These are phyloP conservation scores for Sarcophilus harrisii DNA, from an alignment of 2,797 vertebrate species.

Conservation along the genomic window DNA sequence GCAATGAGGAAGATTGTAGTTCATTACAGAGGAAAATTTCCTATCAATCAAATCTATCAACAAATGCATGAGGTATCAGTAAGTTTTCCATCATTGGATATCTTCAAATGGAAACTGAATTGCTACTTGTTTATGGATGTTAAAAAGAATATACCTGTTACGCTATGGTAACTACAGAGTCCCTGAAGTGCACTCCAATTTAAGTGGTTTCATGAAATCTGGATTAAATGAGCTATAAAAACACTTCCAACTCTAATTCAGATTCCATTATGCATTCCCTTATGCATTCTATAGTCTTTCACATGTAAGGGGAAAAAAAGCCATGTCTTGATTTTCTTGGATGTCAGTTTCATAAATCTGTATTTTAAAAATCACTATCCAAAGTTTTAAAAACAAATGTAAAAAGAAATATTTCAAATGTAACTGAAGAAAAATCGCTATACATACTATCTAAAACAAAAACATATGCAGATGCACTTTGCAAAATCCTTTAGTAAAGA, in stretches of 20 bases:
- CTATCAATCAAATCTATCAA: not conserved
- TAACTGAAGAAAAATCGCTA: not conserved
- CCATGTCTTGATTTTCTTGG: slow-evolving; percentile 21
- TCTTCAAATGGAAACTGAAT: not conserved
- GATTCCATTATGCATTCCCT: not conserved
- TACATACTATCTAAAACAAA: slow-evolving; percentile 15
- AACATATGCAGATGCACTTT: not conserved
- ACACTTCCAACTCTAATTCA: not conserved
- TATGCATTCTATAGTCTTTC: not conserved
- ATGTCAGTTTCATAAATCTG: slow-evolving; percentile 50
- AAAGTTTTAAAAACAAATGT: slow-evolving; percentile 16
- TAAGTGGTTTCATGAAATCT: not conserved
- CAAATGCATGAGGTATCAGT: not conserved
- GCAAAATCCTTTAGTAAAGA: slow-evolving; percentile 22
- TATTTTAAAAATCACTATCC: slow-evolving; percentile 39
- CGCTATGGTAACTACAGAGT: not conserved
- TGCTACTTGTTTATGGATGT: not conserved
- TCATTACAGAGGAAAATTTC: not conserved
- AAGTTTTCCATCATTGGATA: not conserved
- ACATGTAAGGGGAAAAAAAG: not conserved
- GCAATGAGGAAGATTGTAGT: not conserved
- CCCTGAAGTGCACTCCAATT: not conserved
- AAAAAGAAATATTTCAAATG: no score
- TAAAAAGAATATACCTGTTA: not conserved
- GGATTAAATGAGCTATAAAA: not conserved